phyloP scores from a whole-genome alignment of 2,888 invertebrate genomes.

The Drosophila borealis region DNA sequence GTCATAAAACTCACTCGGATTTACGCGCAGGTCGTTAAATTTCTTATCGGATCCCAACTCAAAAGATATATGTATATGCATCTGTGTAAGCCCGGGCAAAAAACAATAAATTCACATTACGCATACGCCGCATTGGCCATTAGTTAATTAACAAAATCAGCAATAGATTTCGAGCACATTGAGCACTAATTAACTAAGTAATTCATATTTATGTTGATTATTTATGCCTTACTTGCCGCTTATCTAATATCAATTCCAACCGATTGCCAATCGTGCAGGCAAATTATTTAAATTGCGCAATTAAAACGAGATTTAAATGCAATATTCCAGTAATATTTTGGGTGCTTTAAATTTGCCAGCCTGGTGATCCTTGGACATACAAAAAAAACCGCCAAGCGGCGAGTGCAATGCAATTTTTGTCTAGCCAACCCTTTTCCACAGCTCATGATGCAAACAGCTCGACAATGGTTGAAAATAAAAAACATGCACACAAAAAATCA shows the following conservation, averaged over 20 bases:
- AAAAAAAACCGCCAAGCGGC: background rate
- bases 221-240: slow-evolving; percentile 2
- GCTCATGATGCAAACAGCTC: slow-evolving; percentile 42
- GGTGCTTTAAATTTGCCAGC: slow-evolving; percentile 28
- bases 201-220: slow-evolving; percentile 35
- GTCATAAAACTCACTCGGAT: background rate
- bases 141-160: slow-evolving; percentile 47
- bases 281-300: slow-evolving; percentile 9
- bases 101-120: slow-evolving; percentile 50
- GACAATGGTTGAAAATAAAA: slow-evolving; percentile 33
- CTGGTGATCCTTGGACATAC: background rate
- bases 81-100: background rate
- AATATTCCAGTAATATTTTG: slow-evolving; percentile 1
- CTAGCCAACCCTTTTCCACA: background rate
- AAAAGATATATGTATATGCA: slow-evolving; percentile 6
- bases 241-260: slow-evolving; percentile 1
- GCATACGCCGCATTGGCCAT: slow-evolving; percentile 38
- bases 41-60: background rate
- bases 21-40: slow-evolving; percentile 21
- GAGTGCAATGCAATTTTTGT: background rate
- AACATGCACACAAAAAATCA: slow-evolving; percentile 17
- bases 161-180: slow-evolving; percentile 51
- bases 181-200: slow-evolving; percentile 51
- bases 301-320: slow-evolving; percentile 13
- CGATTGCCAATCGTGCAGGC: background rate